A percentile compares a stretch with the other conserved stretches of the same genome.
phyloP scores from a whole-genome alignment of 2,888 invertebrate species.

The Pterostichus madidus region DNA sequence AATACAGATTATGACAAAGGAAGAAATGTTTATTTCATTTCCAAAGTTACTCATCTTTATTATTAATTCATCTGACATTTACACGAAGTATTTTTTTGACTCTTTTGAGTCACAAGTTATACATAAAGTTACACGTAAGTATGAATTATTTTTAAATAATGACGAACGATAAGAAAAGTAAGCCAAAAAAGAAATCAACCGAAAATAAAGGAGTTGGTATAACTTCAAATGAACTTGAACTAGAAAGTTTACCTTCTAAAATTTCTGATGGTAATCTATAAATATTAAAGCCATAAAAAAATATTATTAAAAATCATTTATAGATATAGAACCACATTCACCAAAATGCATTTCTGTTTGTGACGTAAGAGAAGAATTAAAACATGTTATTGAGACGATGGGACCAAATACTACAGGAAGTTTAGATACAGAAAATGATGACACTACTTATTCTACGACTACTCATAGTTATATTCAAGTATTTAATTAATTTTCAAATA shows the following conservation, averaged over 20 bases:
- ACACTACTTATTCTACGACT: constrained; percentile 64
- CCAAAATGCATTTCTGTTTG: constrained; percentile 62
- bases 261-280: constrained; percentile 38
- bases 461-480: constrained; percentile 21
- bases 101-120: constrained; percentile 46
- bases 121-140: constrained; percentile 1
- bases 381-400: constrained; percentile 71
- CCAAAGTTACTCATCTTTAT: too few species aligned
- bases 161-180: constrained; percentile 55
- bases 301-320: constrained; percentile 9
- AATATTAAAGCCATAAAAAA: not conserved
- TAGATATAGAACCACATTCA: constrained; percentile 46
- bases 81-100: constrained; percentile 22
- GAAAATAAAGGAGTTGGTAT: constrained; percentile 28
- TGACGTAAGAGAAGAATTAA: constrained; percentile 69
- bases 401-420: constrained; percentile 68
- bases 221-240: constrained; percentile 3
- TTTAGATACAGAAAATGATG: constrained; percentile 70
- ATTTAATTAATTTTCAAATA: not conserved
- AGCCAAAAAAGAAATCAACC: constrained; percentile 17
- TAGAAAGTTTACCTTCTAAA: constrained; percentile 22
- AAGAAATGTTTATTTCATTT: constrained; percentile 38
- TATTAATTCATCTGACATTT: not conserved
- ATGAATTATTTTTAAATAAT: constrained; percentile 19
- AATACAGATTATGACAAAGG: constrained; percentile 56